Conservation (phyloP, 2,888 invertebrate species). For the Pherbina coryleti region DNA sequence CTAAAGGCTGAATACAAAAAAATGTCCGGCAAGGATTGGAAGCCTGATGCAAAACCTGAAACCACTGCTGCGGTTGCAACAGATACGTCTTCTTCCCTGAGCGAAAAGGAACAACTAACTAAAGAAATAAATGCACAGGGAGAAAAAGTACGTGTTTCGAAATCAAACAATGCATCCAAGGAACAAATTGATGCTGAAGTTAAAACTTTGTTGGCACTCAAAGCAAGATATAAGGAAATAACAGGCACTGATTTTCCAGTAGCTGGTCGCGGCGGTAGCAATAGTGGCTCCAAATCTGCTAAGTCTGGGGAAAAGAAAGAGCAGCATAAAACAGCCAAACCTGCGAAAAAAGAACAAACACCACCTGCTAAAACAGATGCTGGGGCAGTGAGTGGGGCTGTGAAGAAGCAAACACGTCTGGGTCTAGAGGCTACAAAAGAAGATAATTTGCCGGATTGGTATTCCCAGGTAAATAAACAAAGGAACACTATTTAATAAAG, state of each 20-base stretch:
- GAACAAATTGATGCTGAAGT: conserved; percentile 70
- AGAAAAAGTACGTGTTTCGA: conserved; percentile 73
- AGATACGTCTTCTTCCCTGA: conserved; percentile 47
- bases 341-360: conserved; percentile 62
- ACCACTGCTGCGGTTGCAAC: conserved; percentile 37
- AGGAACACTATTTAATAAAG: too few species aligned
- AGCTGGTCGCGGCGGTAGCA: conserved; percentile 66
- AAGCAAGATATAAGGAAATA: conserved; percentile 74
- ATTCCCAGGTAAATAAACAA: conserved; percentile 79
- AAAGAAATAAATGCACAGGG: conserved; percentile 74
- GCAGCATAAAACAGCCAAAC: conserved; percentile 57
- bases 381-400: conserved; percentile 70
- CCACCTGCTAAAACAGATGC: conserved; percentile 63
- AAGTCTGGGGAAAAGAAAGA: conserved; percentile 60
- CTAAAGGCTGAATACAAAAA: conserved; percentile 76
- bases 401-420: conserved; percentile 92
- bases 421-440: conserved; percentile 95
- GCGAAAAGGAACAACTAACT: conserved; percentile 63
- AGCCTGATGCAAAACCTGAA: conserved; percentile 60
- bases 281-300: conserved; percentile 59
- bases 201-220: conserved; percentile 72
- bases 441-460: conserved; percentile 96
- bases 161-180: conserved; percentile 70
- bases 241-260: conserved; percentile 71
- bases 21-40: conserved; percentile 70